phyloP scores from a whole-genome alignment of 2,888 invertebrate genomes.

The Anoncus sp. region DNA sequence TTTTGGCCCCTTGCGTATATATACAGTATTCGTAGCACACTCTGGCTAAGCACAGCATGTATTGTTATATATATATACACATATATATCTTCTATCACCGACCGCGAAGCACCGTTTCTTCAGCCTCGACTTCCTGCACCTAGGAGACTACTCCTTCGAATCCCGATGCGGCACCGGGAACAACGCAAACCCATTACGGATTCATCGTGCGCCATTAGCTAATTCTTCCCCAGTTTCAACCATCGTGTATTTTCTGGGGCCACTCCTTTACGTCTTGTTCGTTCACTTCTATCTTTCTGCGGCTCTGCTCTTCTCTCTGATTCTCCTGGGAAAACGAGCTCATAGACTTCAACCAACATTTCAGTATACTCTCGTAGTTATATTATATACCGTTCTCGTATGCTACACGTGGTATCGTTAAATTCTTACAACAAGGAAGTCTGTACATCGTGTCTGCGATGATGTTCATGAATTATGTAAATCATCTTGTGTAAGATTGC shows the following conservation, averaged over 20 bases:
- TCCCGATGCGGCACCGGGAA: constrained; percentile 79
- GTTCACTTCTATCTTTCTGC: constrained; percentile 30
- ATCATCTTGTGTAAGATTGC: background rate
- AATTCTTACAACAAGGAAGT: background rate
- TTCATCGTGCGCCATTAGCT: constrained; percentile 83
- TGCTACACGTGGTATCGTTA: background rate
- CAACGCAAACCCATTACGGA: constrained; percentile 82
- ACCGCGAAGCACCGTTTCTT: constrained; percentile 52
- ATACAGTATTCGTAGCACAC: background rate
- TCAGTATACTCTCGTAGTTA: background rate
- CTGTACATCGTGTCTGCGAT: background rate
- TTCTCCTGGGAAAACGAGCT: constrained; percentile 47
- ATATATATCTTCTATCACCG: constrained; percentile 31
- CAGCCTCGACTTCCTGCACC: constrained; percentile 49
- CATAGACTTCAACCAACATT: constrained; percentile 40
- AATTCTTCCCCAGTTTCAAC: constrained; percentile 78
- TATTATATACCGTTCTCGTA: constrained; percentile 15
- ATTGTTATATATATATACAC: constrained; percentile 38
- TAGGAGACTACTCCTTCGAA: constrained; percentile 74
- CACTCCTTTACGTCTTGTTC: constrained; percentile 25
- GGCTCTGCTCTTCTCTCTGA: constrained; percentile 4
- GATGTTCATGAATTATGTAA: constrained; percentile 2
- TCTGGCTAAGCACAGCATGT: constrained; percentile 10
- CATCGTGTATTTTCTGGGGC: constrained; percentile 63
- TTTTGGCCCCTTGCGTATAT: constrained; percentile 49